A percentile compares a stretch with the other conserved stretches of the same genome.
Conservation (phyloP, 2,888 invertebrate species). For the Epicampocera succincta region DNA sequence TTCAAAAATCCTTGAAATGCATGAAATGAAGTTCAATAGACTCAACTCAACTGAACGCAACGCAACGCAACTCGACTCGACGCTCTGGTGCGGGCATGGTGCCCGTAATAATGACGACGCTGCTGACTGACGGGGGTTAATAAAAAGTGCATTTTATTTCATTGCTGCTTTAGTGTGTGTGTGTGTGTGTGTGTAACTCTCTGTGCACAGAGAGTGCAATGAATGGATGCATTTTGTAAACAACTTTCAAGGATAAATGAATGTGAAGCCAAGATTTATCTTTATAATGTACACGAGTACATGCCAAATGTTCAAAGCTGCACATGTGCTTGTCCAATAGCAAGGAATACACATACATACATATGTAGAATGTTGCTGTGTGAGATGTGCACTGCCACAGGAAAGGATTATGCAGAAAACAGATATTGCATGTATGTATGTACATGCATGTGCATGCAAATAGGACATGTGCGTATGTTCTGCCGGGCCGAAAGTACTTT, state of each 20-base stretch:
- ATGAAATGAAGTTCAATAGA: slow-evolving; percentile 65
- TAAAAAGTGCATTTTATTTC: slow-evolving; percentile 66
- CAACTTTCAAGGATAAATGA: slow-evolving; percentile 68
- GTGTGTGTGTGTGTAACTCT: too few relatives aligned
- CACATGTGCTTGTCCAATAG: slow-evolving; percentile 37
- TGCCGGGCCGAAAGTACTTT: background rate
- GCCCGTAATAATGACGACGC: slow-evolving; percentile 37
- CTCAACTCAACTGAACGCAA: slow-evolving; percentile 39
- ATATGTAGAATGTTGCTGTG: slow-evolving; percentile 23
- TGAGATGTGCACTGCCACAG: slow-evolving; percentile 39
- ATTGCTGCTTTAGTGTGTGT: slow-evolving; percentile 53
- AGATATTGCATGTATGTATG: background rate
- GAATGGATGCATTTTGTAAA: slow-evolving; percentile 65
- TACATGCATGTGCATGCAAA: background rate
- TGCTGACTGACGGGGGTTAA: slow-evolving; percentile 55
- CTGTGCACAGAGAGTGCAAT: slow-evolving; percentile 60
- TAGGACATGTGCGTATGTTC: slow-evolving; percentile 9
- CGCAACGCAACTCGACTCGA: slow-evolving; percentile 9
- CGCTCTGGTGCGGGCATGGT: slow-evolving; percentile 34
- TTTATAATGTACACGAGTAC: slow-evolving; percentile 28
- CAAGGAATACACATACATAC: too few relatives aligned
- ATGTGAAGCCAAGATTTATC: slow-evolving; percentile 66
- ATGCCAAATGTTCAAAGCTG: slow-evolving; percentile 20
- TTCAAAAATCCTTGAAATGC: slow-evolving; percentile 69
- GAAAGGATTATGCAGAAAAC: slow-evolving; percentile 48